phyloP scores from a whole-genome alignment of 2,113 vertebrate species.

The Leptodactylus fuscus region DNA sequence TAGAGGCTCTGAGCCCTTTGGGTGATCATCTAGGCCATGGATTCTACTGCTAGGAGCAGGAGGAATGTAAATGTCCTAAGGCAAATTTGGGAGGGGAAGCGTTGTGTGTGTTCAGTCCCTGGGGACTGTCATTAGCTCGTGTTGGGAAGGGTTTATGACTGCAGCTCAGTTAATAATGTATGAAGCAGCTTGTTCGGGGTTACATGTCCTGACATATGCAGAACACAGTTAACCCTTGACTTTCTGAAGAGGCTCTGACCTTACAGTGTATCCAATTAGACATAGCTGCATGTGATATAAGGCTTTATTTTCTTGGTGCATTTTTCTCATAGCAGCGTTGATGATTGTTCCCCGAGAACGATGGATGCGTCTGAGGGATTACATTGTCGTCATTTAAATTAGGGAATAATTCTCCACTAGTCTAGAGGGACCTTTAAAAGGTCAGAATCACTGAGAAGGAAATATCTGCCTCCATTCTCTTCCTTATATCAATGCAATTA shows the following conservation, averaged over 20 bases:
- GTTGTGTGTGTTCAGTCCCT: background rate
- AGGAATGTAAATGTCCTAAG: conserved; percentile 2
- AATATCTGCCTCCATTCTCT: background rate
- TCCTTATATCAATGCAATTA: background rate
- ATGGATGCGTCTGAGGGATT: too few relatives aligned
- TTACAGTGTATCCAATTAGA: conserved; percentile 21
- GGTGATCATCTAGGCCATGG: too few relatives aligned
- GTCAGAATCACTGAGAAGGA: background rate
- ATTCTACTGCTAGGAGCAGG: too few relatives aligned
- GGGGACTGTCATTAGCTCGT: conserved; percentile 42
- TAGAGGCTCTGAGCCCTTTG: too few relatives aligned
- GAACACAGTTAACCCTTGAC: conserved; percentile 13
- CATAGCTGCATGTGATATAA: background rate
- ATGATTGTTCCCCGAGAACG: background rate
- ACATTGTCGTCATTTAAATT: background rate
- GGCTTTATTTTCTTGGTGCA: background rate
- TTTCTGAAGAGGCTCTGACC: background rate
- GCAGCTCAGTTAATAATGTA: background rate
- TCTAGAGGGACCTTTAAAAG: background rate
- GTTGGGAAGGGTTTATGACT: conserved; percentile 12
- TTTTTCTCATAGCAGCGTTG: background rate
- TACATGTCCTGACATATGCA: background rate
- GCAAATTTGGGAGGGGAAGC: background rate
- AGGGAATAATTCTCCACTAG: background rate
- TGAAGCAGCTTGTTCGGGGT: conserved; percentile 20